Conservation (phyloP, 2,888 invertebrate genomes). For the Euplagia quadripunctaria region DNA sequence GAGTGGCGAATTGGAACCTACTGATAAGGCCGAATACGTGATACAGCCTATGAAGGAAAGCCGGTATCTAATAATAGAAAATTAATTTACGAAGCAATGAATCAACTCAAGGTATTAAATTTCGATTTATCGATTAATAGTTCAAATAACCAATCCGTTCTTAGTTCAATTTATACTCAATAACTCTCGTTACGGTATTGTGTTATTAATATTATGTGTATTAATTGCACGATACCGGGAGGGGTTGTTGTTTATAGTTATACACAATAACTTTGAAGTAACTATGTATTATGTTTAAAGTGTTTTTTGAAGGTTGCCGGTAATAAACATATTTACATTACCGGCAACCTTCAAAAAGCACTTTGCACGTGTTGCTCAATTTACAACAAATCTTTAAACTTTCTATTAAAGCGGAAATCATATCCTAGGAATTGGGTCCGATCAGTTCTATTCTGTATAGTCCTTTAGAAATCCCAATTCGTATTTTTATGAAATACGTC, state of each 20-base stretch:
- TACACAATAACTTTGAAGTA: background rate
- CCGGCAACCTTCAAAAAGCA: too few species aligned
- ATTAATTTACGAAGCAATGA: constrained; percentile 48
- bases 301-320: background rate
- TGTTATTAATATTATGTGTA: background rate
- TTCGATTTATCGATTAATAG: constrained; percentile 6
- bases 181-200: background rate
- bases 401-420: too few species aligned
- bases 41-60: constrained; percentile 56
- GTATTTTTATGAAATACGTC: too few species aligned
- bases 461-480: too few species aligned
- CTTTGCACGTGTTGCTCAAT: background rate
- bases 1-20: constrained; percentile 24
- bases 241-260: background rate
- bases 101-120: background rate
- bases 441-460: too few species aligned
- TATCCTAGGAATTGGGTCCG: too few species aligned
- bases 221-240: background rate
- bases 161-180: background rate
- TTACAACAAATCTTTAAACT: background rate
- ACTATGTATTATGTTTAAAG: background rate
- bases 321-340: background rate
- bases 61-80: constrained; percentile 48
- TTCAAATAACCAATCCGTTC: background rate
- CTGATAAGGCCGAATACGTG: constrained; percentile 52